phyloP scores from a whole-genome alignment of 2,113 vertebrate genomes.

The Struthio camelus region DNA sequence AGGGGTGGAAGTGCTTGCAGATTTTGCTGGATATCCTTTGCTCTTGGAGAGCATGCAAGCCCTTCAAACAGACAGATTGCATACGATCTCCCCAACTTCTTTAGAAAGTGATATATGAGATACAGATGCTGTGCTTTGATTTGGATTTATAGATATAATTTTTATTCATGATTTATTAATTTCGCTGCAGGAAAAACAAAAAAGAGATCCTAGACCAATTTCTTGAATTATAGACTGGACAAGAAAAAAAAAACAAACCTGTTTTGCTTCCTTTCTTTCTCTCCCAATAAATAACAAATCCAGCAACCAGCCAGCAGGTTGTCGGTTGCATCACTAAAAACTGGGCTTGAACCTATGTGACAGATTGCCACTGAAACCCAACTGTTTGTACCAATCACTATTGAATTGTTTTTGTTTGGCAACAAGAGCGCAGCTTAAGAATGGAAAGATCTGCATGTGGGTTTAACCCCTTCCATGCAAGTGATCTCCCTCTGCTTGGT shows the following conservation, averaged over 20 bases:
- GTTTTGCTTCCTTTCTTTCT: constrained; percentile 20
- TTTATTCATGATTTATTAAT: constrained; percentile 19
- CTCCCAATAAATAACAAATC: constrained; percentile 17
- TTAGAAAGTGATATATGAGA: not conserved
- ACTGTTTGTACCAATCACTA: constrained; percentile 56
- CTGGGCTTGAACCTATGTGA: constrained; percentile 15
- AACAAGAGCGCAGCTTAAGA: constrained; percentile 49
- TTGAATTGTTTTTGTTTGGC: constrained; percentile 70
- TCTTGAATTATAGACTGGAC: not conserved
- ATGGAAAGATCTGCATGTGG: constrained; percentile 22
- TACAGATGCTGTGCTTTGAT: not conserved
- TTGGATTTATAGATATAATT: constrained; percentile 37
- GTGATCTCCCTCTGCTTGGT: not conserved
- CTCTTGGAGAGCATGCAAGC: not conserved
- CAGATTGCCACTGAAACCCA: constrained; percentile 64
- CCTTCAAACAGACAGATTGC: not conserved
- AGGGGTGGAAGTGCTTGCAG: constrained; percentile 5
- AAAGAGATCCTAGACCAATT: not conserved
- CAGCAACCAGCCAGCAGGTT: not conserved
- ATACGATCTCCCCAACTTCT: not conserved
- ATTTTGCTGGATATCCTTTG: constrained; percentile 13
- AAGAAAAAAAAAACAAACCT: not conserved
- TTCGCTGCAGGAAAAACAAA: constrained; percentile 11
- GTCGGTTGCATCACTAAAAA: constrained; percentile 28
- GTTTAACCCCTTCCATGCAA: constrained; percentile 1